Evolutionary conservation across 2,797 vertebrate species (phyloP).

Genomic region (Myiotriccus ornatus): DNA sequence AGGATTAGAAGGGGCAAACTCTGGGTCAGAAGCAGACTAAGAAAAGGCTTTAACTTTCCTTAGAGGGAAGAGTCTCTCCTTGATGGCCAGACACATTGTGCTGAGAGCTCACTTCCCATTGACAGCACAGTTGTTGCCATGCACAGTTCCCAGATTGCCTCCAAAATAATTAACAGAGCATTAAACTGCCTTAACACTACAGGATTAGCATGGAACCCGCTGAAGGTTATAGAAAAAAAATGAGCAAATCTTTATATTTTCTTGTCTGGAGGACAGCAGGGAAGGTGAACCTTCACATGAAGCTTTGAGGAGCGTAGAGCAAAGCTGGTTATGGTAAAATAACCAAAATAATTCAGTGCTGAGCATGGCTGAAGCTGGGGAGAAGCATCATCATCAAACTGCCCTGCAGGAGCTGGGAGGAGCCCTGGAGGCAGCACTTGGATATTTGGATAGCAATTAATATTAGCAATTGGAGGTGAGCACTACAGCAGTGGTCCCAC

Average conservation of each 20-base stretch:
- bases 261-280: not conserved
- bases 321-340: not conserved
- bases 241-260: accelerated
- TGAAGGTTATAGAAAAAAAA: not conserved
- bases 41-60: not conserved
- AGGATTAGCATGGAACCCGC: not conserved
- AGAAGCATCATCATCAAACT: not conserved
- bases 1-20: not conserved
- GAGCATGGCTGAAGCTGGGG: not conserved
- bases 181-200: not conserved
- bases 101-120: not conserved
- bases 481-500: not conserved
- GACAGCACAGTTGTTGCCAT: accelerated
- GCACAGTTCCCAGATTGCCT: not conserved
- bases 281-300: not conserved
- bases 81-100: not conserved
- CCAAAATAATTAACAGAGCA: not conserved
- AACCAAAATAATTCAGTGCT: not conserved
- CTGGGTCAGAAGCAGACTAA: not conserved
- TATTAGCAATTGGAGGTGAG: accelerated
- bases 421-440: not conserved
- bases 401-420: not conserved
- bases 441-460: too few relatives aligned
- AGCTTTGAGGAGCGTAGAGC: not conserved
- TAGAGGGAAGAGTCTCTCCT: not conserved